phyloP scores from a whole-genome alignment of 2,888 invertebrate species.

The Drosophila testacea region DNA sequence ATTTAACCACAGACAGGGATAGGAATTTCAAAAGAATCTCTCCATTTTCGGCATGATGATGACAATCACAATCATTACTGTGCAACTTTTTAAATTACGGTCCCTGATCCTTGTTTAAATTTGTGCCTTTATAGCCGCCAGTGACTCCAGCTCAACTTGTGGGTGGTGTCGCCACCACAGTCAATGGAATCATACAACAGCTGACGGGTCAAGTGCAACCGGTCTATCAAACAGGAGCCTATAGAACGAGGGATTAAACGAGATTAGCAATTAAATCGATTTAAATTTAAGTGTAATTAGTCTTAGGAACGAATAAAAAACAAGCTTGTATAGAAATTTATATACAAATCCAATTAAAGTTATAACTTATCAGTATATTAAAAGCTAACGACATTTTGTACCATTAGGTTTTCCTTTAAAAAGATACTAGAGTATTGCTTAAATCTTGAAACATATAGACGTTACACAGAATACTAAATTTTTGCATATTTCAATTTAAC shows the following conservation, averaged over 20 bases:
- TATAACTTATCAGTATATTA: no score
- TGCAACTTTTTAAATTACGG: no score
- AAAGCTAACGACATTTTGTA: not conserved
- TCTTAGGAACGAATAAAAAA: slow-evolving; percentile 25
- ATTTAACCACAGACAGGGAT: no score
- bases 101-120: not conserved
- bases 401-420: not conserved
- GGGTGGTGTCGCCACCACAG: slow-evolving; percentile 82
- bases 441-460: not conserved
- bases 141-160: slow-evolving; percentile 81
- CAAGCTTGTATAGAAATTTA: not conserved
- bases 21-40: no score
- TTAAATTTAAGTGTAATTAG: slow-evolving; percentile 37
- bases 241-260: slow-evolving; percentile 50
- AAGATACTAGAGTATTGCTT: not conserved
- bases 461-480: not conserved
- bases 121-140: slow-evolving; percentile 61
- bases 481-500: no score
- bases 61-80: no score
- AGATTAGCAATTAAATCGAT: slow-evolving; percentile 11
- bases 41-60: no score
- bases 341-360: not conserved
- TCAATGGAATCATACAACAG: slow-evolving; percentile 83
- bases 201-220: slow-evolving; percentile 82
- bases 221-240: slow-evolving; percentile 72